Conservation (phyloP, 2,888 invertebrate species). For the Melangyna quadrimaculata region DNA sequence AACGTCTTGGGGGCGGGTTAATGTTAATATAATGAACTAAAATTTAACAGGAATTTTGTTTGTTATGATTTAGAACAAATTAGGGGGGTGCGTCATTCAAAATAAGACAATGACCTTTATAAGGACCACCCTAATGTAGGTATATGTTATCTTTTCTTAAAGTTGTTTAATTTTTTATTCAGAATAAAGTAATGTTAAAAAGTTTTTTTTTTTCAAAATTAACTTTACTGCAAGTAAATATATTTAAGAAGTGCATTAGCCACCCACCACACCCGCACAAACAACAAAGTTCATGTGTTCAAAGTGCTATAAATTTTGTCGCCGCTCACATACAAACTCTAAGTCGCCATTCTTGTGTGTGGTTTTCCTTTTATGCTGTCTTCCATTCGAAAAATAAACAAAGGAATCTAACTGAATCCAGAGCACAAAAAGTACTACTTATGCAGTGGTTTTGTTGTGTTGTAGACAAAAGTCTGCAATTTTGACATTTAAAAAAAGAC, state of each 20-base stretch:
- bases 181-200: neutral
- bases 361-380: constrained; percentile 12
- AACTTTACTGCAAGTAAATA: neutral
- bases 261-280: neutral
- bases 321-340: constrained; percentile 27
- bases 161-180: neutral
- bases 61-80: no score
- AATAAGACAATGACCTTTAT: no score
- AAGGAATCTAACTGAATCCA: constrained; percentile 24
- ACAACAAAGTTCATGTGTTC: neutral
- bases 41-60: no score
- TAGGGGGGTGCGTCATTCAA: no score
- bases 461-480: constrained; percentile 44
- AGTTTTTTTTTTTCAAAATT: neutral
- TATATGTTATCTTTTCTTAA: neutral
- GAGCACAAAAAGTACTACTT: constrained; percentile 30
- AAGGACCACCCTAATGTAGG: no score
- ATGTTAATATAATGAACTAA: no score
- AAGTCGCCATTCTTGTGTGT: constrained; percentile 9
- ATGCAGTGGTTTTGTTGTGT: neutral
- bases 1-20: no score
- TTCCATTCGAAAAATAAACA: constrained; percentile 26
- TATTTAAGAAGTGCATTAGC: neutral
- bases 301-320: constrained; percentile 37
- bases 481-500: constrained; percentile 17